Percentiles rank a stretch among this genome's conserved stretches.
These are phyloP conservation scores for Euplexia lucipara DNA, from an alignment of 2,888 invertebrate species.

Conservation along the genomic window DNA sequence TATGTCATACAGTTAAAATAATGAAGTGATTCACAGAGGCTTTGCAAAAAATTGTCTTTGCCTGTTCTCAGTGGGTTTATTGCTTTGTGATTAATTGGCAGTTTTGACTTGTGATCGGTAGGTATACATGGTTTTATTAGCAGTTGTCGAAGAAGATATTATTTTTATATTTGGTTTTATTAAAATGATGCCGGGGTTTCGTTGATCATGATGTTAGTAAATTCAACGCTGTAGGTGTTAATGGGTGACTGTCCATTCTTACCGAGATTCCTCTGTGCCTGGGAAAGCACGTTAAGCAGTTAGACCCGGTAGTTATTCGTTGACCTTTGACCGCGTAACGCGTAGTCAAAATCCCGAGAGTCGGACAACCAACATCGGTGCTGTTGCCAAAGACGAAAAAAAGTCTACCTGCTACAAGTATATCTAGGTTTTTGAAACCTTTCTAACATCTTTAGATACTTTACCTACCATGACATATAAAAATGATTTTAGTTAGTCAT, in stretches of 20 bases:
- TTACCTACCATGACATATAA: not conserved
- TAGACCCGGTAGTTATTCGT: too few relatives aligned
- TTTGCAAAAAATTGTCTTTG: slow-evolving; percentile 27
- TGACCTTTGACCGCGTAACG: too few relatives aligned
- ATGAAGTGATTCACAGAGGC: slow-evolving; percentile 39
- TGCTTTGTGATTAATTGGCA: slow-evolving; percentile 26
- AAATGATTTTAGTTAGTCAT: not conserved
- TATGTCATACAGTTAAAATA: slow-evolving; percentile 41
- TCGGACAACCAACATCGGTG: too few relatives aligned
- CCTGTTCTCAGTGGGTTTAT: slow-evolving; percentile 28
- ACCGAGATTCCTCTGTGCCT: too few relatives aligned
- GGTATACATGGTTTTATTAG: slow-evolving; percentile 5
- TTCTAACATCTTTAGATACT: not conserved
- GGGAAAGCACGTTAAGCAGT: too few relatives aligned
- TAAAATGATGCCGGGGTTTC: not conserved
- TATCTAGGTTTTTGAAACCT: not conserved
- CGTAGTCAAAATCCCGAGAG: too few relatives aligned
- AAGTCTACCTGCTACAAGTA: too few relatives aligned
- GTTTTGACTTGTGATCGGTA: not conserved
- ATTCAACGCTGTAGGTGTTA: too few relatives aligned
- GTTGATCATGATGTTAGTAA: too few relatives aligned
- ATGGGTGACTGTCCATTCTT: too few relatives aligned
- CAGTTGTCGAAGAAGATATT: not conserved
- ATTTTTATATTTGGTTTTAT: not conserved
- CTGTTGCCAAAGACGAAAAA: too few relatives aligned